Evolutionary conservation across 2,797 vertebrate genomes (phyloP), one percentile per base, ranked within the genome.

Genomic region (Tarsius wallacei): DNA sequence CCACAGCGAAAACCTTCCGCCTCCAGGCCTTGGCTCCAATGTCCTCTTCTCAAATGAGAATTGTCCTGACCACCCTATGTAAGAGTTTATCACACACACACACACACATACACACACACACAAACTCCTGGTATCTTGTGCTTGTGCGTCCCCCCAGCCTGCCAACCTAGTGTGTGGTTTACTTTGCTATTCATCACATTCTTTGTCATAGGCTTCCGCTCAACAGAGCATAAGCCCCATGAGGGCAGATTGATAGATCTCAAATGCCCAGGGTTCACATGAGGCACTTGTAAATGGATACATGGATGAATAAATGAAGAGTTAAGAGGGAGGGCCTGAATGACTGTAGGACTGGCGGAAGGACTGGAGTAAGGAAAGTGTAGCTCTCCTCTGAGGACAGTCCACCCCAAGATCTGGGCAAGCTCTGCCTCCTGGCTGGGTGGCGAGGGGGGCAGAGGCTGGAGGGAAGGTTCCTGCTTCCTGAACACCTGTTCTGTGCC

Each of bases 401-500:
- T 57, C 53, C 53, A 11, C 42, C 31, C 8, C 0, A 16, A 4
- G 68, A 8, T 31, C 36, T 10, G 11, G 63, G 26, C 1, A 1
- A 5, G 42, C 31, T 47, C 19, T 10, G 8, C 24, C 71, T 68
- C 22, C 14, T 0, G 33, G 74, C 21, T 31, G 28, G 22, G 1
- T 22, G 7, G 64, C 21, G 49, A 81, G 7, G 53, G 4, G 36
- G 31, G 28, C 31, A 6, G 3, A 78, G 61, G 13, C 11, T 0
- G 22, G 36, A 59, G 5, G 59, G 74, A 31, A 0, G 24, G 49
- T 22, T 31, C 31, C 33, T 21, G 59, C 14, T 61, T 42, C 42
- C 19, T 0, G 7, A 2, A 9, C 5, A 51, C 59, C 28, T 8
- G 0, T 24, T 26, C 31, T 24, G 28, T n/a, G 59, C 26, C 15